Evolutionary conservation across 2,113 vertebrate genomes (phyloP).

Genomic region (Lamprotornis superbus): DNA sequence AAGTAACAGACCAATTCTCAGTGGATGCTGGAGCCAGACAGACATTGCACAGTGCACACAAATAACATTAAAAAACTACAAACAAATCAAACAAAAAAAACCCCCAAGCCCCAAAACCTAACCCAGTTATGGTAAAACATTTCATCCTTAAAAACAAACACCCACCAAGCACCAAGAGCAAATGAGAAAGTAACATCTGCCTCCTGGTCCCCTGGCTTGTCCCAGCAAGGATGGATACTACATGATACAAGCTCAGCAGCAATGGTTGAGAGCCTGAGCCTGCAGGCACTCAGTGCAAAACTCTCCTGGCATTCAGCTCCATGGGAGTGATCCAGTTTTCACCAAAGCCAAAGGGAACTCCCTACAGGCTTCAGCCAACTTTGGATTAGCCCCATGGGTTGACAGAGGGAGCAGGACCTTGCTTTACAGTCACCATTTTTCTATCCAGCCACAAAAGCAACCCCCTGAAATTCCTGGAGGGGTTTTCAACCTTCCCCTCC

Average conservation of each 20-base stretch:
- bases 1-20: neutral
- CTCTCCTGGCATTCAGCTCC: neutral
- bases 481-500: constrained; percentile 5
- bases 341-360: neutral
- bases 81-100: neutral
- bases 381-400: neutral
- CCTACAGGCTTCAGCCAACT: neutral
- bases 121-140: neutral
- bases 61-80: neutral
- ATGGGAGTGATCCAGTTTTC: neutral
- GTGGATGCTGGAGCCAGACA: constrained; percentile 30
- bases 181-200: neutral
- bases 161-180: constrained; percentile 32
- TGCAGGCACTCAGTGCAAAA: constrained; percentile 58
- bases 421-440: neutral
- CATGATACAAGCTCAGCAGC: constrained; percentile 6
- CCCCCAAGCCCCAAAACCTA: neutral
- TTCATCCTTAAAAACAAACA: constrained; percentile 15
- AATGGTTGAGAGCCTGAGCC: constrained; percentile 31
- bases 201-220: neutral
- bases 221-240: constrained; percentile 11
- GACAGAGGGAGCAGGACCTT: neutral
- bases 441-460: constrained; percentile 30
- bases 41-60: constrained; percentile 18
- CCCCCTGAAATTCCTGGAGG: constrained; percentile 39